phyloP scores from a whole-genome alignment of 2,888 invertebrate genomes.

The Abrostola triplasia region DNA sequence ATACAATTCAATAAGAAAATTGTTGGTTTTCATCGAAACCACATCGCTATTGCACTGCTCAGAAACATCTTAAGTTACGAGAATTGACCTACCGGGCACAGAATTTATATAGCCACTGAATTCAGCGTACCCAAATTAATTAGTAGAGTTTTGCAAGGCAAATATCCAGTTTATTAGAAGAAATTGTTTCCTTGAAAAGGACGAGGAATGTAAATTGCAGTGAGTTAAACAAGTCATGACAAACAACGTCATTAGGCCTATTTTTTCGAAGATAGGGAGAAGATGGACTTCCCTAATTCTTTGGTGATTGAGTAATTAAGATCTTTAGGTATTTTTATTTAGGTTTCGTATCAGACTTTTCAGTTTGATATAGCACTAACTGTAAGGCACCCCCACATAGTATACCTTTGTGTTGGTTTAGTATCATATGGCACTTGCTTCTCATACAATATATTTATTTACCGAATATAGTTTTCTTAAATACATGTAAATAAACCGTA shows the following conservation, averaged over 20 bases:
- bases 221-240: constrained; percentile 1
- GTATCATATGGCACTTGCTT: too few species aligned
- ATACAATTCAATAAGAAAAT: too few species aligned
- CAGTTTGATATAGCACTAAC: too few species aligned
- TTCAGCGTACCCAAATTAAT: constrained; percentile 48
- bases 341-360: too few species aligned
- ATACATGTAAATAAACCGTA: too few species aligned
- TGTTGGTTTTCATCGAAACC: too few species aligned
- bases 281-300: background rate
- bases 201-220: background rate
- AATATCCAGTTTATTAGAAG: constrained; percentile 19
- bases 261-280: constrained; percentile 1
- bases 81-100: constrained; percentile 4
- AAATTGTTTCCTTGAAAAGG: constrained; percentile 6
- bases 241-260: constrained; percentile 2
- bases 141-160: constrained; percentile 14
- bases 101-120: constrained; percentile 34
- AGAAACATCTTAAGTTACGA: too few species aligned
- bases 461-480: too few species aligned
- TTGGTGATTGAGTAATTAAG: background rate
- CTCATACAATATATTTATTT: too few species aligned
- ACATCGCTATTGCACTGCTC: too few species aligned
- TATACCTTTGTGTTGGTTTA: too few species aligned
- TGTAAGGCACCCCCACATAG: too few species aligned
- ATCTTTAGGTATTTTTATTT: background rate